Base-by-base conservation (phyloP, 2,888 invertebrate species). In the Linyphia triangularis region DNA sequence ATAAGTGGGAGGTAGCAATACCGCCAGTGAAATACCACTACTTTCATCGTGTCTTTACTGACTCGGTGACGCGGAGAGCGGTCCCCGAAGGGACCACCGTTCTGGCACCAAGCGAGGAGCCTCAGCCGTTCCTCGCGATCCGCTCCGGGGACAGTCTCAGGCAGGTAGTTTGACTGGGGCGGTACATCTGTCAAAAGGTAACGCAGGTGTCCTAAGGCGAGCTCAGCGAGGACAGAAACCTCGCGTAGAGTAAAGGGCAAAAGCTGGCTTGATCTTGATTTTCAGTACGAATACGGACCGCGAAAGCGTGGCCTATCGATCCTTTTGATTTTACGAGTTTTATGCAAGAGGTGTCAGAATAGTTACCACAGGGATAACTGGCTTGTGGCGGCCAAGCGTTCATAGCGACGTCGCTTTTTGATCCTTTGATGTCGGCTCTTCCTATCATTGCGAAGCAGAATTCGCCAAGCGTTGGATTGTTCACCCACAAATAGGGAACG, bases 91-190 rank as follows among this genome's bases (percentile, higher is more conserved):
- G n/a, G n/a, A n/a, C n/a, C n/a, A n/a, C n/a, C n/a, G n/a, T n/a
- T n/a, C n/a, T n/a, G n/a, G n/a, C n/a, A n/a, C n/a, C n/a, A n/a
- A n/a, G n/a, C n/a, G n/a, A n/a, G n/a, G n/a, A n/a, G n/a, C n/a
- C n/a, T n/a, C n/a, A n/a, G n/a, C n/a, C n/a, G n/a, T n/a, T n/a
- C n/a, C n/a, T n/a, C n/a, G n/a, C n/a, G n/a, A n/a, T n/a, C n/a
- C n/a, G n/a, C n/a, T n/a, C n/a, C n/a, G n/a, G n/a, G n/a, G n/a
- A n/a, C n/a, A n/a, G n/a, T n/a, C n/a, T n/a, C n/a, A n/a, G n/a
- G n/a, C n/a, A n/a, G n/a, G n/a, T n/a, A 94, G 94, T 95, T 95
- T 94, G 94, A 94, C 94, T 94, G 94, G 94, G 94, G 94, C 94
- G 94, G 94, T 94, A 94, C 94, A 94, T 94, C 94, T 94, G 94